phyloP scores from a whole-genome alignment of 2,113 vertebrate genomes.

The Anas platyrhynchos region DNA sequence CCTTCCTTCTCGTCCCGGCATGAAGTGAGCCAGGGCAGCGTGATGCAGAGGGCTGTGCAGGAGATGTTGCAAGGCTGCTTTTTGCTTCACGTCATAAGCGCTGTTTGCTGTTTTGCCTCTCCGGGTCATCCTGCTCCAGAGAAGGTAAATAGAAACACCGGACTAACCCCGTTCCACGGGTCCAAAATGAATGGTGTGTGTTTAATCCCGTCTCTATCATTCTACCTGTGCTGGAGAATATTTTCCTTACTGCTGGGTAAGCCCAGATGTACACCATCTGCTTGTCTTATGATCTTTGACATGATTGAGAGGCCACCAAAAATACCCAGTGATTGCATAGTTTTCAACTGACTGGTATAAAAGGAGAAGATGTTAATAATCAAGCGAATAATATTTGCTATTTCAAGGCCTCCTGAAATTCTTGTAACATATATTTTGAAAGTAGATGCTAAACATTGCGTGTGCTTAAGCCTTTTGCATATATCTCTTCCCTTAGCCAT shows the following conservation, averaged over 20 bases:
- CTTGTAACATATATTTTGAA: conserved; percentile 49
- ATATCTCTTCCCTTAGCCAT: conserved; percentile 53
- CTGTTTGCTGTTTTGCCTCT: conserved; percentile 16
- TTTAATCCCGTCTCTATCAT: conserved; percentile 46
- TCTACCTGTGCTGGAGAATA: conserved; percentile 60
- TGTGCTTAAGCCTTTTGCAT: conserved; percentile 48
- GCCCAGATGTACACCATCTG: conserved; percentile 75
- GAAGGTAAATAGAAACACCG: conserved; percentile 26
- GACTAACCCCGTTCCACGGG: neutral
- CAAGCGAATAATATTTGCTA: conserved; percentile 62
- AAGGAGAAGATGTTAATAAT: conserved; percentile 73
- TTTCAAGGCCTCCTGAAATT: conserved; percentile 55
- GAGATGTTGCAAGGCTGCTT: conserved; percentile 33
- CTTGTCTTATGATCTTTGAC: conserved; percentile 72
- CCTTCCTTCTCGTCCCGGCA: neutral
- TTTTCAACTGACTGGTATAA: conserved; percentile 65
- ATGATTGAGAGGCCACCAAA: conserved; percentile 74
- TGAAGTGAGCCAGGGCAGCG: neutral
- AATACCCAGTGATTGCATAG: conserved; percentile 68
- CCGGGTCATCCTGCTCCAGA: conserved; percentile 19
- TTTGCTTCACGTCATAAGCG: neutral
- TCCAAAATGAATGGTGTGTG: conserved; percentile 1
- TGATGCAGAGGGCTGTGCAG: neutral
- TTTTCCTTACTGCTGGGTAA: conserved; percentile 69
- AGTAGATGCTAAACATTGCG: conserved; percentile 52